A percentile compares a stretch with the other conserved stretches of the same genome.
These are phyloP conservation scores for Sapajus apella DNA, from an alignment of 2,113 vertebrate species.

Conservation along the genomic window DNA sequence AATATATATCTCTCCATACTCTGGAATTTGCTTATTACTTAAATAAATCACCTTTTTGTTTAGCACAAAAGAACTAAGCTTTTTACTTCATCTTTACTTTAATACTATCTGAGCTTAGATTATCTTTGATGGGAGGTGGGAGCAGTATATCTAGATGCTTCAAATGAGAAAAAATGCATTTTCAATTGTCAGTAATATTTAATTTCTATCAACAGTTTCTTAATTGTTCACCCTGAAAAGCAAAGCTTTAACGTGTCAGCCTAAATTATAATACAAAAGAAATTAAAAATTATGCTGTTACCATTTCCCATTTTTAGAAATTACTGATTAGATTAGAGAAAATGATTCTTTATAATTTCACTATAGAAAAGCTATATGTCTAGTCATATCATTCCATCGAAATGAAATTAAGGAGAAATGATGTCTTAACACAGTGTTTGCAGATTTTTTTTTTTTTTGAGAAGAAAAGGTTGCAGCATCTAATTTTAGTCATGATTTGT, in stretches of 20 bases:
- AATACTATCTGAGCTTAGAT: constrained; percentile 65
- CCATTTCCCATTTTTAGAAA: constrained; percentile 81
- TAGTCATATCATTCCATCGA: constrained; percentile 79
- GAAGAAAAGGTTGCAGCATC: constrained; percentile 60
- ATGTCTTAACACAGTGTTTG: constrained; percentile 69
- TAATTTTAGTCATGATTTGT: constrained; percentile 75
- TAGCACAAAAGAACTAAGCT: constrained; percentile 47
- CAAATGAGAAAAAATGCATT: constrained; percentile 75
- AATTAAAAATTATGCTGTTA: constrained; percentile 84
- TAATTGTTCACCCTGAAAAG: constrained; percentile 84
- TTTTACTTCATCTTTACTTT: constrained; percentile 47
- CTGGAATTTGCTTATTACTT: constrained; percentile 75
- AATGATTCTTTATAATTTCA: constrained; percentile 84
- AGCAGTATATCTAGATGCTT: constrained; percentile 71
- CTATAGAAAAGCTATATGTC: constrained; percentile 78
- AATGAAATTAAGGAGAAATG: constrained; percentile 80
- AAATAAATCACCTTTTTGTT: constrained; percentile 76
- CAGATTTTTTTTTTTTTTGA: constrained; percentile 40
- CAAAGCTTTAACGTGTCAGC: constrained; percentile 78
- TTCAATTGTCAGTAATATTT: constrained; percentile 81
- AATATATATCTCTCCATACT: constrained; percentile 4
- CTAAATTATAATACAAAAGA: constrained; percentile 83
- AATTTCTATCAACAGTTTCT: constrained; percentile 87
- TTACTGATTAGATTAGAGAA: constrained; percentile 85
- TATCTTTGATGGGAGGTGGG: constrained; percentile 62